These are phyloP conservation scores for Isurus oxyrinchus DNA, from an alignment of 2,113 vertebrate genomes.

Conservation along the genomic window DNA sequence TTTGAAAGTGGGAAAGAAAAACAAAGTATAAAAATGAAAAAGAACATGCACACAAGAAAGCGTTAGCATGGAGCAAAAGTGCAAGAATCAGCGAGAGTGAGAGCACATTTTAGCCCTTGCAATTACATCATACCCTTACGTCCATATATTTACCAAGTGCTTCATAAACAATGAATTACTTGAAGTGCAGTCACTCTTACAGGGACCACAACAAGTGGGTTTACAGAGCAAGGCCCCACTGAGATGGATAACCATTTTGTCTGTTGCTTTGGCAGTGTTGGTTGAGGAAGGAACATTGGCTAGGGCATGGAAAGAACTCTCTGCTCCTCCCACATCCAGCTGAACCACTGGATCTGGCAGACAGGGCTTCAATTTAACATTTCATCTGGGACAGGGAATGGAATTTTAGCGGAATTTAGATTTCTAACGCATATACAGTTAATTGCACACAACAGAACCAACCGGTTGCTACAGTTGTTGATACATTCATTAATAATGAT, in stretches of 20 bases:
- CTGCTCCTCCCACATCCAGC: not conserved
- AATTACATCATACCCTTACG: not conserved
- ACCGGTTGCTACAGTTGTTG: not conserved
- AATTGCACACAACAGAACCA: not conserved
- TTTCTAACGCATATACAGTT: not conserved
- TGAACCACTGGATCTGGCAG: not conserved
- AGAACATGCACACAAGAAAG: not conserved
- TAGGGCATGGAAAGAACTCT: not conserved
- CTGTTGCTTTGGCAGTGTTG: not conserved
- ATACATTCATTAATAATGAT: not conserved
- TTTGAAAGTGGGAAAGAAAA: not conserved
- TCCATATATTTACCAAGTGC: not conserved
- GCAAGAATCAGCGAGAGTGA: not conserved
- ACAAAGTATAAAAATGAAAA: not conserved
- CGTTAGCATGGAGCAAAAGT: not conserved
- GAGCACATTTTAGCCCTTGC: not conserved
- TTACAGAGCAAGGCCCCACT: not conserved
- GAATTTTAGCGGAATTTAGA: not conserved
- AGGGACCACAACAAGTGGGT: not conserved
- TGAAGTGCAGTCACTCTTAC: not conserved
- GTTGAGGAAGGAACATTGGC: not conserved
- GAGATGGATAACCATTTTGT: not conserved
- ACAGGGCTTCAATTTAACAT: not conserved
- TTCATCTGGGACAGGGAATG: not conserved
- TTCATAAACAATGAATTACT: not conserved